Evolutionary conservation across 1,140 invertebrate genomes (phyloP).

Genomic region (Papilio aristodemus): DNA sequence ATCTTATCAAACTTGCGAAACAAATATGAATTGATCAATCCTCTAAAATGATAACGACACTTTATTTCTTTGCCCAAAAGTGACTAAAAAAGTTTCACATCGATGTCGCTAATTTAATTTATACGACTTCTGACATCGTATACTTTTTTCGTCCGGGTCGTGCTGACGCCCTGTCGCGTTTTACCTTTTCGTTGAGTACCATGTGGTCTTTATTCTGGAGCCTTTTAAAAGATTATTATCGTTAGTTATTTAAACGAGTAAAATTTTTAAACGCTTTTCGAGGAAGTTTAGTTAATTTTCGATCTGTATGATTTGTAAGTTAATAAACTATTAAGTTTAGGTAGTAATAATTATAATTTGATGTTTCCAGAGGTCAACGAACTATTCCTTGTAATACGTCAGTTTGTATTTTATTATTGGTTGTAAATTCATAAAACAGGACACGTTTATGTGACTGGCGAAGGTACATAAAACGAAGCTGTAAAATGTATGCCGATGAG

Average conservation of each 20-base stretch:
- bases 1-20: neutral
- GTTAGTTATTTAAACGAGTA: slow-evolving; percentile 24
- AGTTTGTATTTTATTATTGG: slow-evolving; percentile 22
- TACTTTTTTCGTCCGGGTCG: slow-evolving; percentile 42
- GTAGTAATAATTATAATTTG: slow-evolving; percentile 24
- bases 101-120: slow-evolving; percentile 54
- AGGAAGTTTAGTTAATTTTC: slow-evolving; percentile 36
- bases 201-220: slow-evolving; percentile 46
- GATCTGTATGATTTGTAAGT: slow-evolving; percentile 30
- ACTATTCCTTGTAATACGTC: neutral
- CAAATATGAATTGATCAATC: slow-evolving; percentile 21
- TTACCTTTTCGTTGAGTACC: slow-evolving; percentile 40
- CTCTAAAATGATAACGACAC: slow-evolving; percentile 35
- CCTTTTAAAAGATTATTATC: slow-evolving; percentile 32
- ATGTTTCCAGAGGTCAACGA: slow-evolving; percentile 16
- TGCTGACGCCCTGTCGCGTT: slow-evolving; percentile 39
- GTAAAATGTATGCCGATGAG: slow-evolving; percentile 27
- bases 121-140: slow-evolving; percentile 43
- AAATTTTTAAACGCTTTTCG: slow-evolving; percentile 36
- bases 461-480: slow-evolving; percentile 15
- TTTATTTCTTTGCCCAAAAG: slow-evolving; percentile 34
- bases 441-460: slow-evolving; percentile 23
- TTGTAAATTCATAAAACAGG: slow-evolving; percentile 25
- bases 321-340: slow-evolving; percentile 26
- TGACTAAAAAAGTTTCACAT: slow-evolving; percentile 37